Percentiles rank a stretch among this genome's conserved stretches.
Conservation (phyloP, 2,113 vertebrate genomes). For the Irena cyanogastra region DNA sequence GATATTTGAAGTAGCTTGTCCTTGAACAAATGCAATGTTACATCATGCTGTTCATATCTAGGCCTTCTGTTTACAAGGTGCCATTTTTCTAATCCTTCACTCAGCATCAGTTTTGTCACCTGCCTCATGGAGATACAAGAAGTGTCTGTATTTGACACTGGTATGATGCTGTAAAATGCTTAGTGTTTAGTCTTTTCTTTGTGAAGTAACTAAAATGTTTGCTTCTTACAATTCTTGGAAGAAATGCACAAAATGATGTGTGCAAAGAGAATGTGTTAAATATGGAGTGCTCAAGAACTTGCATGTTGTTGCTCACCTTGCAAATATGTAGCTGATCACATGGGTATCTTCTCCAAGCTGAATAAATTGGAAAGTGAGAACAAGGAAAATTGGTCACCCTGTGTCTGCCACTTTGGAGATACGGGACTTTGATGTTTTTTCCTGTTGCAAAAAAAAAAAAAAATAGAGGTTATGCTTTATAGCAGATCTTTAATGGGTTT, state of each 20-base stretch:
- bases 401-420: not conserved
- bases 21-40: not conserved
- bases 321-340: not conserved
- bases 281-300: not conserved
- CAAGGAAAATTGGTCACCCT: not conserved
- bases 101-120: not conserved
- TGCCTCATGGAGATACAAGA: not conserved
- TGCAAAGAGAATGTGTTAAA: not conserved
- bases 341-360: not conserved
- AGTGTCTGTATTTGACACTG: not conserved
- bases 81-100: not conserved
- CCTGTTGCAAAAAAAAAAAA: not conserved
- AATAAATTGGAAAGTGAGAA: not conserved
- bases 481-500: not conserved
- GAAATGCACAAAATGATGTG: not conserved
- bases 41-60: not conserved
- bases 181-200: not conserved
- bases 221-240: not conserved
- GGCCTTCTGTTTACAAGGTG: not conserved
- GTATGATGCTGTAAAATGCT: not conserved
- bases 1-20: constrained; percentile 4
- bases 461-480: not conserved
- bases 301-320: not conserved
- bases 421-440: not conserved
- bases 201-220: not conserved